Evolutionary conservation across 2,113 vertebrate species (phyloP).

Genomic region (Hypanus sabinus): DNA sequence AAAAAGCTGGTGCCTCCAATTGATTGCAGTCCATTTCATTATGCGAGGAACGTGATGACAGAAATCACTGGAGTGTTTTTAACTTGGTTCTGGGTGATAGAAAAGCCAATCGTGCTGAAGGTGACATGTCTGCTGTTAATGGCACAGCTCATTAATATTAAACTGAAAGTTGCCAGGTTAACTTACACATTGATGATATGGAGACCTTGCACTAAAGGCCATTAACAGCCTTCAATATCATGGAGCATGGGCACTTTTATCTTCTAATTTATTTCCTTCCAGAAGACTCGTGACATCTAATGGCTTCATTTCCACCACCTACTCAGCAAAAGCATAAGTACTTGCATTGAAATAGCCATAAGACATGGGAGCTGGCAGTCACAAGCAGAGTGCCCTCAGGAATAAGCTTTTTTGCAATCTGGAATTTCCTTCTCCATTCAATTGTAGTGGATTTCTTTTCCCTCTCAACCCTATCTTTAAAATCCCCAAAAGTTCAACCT

Average conservation of each 20-base stretch:
- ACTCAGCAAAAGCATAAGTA: not conserved
- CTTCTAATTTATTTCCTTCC: not conserved
- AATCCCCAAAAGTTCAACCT: no score
- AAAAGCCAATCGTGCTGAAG: not conserved
- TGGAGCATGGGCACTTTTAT: not conserved
- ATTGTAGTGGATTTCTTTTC: no score
- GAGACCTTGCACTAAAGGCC: not conserved
- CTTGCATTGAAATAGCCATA: no score
- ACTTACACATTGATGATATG: not conserved
- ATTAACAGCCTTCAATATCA: constrained; percentile 5
- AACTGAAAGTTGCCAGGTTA: constrained; percentile 12
- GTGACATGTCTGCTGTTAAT: not conserved
- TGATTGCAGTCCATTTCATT: constrained; percentile 5
- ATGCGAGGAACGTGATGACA: not conserved
- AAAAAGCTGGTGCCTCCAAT: not conserved
- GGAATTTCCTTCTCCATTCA: no score
- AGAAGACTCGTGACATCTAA: not conserved
- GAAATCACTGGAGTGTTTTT: not conserved
- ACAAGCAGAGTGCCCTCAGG: no score
- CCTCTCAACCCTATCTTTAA: no score
- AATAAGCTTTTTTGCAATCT: no score
- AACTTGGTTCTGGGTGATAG: not conserved
- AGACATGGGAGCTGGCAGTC: no score
- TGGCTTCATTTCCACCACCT: not conserved
- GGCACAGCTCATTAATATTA: constrained; percentile 11